A percentile compares a stretch with the other conserved stretches of the same genome.
phyloP scores from a whole-genome alignment of 2,113 vertebrate genomes.

The Cyprinodon brontotheroides region DNA sequence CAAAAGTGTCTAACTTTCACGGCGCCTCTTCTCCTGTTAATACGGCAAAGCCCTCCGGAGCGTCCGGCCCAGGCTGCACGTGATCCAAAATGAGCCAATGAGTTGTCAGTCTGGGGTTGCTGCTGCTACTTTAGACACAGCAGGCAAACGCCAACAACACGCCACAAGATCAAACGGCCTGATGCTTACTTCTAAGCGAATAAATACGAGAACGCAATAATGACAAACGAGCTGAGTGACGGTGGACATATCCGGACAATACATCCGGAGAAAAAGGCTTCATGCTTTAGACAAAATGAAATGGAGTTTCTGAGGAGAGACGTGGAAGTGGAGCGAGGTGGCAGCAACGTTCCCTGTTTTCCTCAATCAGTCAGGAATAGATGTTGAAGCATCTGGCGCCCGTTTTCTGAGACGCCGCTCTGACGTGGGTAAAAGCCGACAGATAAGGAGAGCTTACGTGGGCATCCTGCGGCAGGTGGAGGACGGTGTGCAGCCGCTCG shows the following conservation, averaged over 20 bases:
- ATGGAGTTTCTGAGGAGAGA: not conserved
- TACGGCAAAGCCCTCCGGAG: no score
- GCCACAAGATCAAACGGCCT: conserved; percentile 44
- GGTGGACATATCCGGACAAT: not conserved
- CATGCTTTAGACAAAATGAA: not conserved
- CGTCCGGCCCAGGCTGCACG: no score
- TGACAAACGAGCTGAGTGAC: conserved; percentile 32
- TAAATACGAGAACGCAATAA: conserved; percentile 40
- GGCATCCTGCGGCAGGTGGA: conserved; percentile 92
- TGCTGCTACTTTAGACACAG: no score
- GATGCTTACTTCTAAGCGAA: conserved; percentile 4
- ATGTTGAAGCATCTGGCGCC: not conserved
- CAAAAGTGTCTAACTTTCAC: no score
- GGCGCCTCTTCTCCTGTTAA: no score
- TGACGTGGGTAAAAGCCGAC: not conserved
- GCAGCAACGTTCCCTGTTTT: not conserved
- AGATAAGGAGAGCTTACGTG: conserved; percentile 81
- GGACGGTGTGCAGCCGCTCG: conserved; percentile 93
- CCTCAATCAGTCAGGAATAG: not conserved
- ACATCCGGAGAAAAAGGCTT: no score
- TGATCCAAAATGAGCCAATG: no score
- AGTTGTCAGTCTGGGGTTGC: no score
- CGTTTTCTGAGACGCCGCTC: not conserved
- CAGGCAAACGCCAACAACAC: conserved; percentile 31
- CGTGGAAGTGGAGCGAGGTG: not conserved